Base-by-base conservation (phyloP, 2,888 invertebrate species). In the Dicycla oo region DNA sequence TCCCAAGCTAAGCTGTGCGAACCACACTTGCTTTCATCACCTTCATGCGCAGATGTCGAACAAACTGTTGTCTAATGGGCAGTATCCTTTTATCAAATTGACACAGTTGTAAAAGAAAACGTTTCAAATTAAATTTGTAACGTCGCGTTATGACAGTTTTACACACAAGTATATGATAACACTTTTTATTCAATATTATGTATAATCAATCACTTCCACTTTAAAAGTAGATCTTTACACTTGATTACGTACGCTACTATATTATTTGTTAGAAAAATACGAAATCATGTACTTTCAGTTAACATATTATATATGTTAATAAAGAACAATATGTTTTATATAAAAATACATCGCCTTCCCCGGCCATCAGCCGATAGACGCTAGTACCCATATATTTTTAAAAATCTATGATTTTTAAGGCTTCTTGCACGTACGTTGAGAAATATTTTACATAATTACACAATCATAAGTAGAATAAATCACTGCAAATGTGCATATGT, bases 391-490 rank as follows among this genome's bases (percentile, higher is more conserved):
- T 93, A 88, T 91, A 84, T 89, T 90, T 90, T 94, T 93, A 95
- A 95, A 95, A 95, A 95, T 95, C 95, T 95, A 93, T 91, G 95
- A 95, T 95, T 95, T 95, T 95, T 94, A 96, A 96, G 95, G 95
- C 95, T 94, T 93, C 88, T 95, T 94, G 94, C 93, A 94, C 92
- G 93, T 94, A 94, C 92, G 90, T 92, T 93, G 91, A 92, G 89
- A 93, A 90, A 91, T 93, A 93, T 92, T 92, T 93, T 94, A 94
- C 94, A 94, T 93, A 93, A 92, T 93, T 94, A 94, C 93, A 93
- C 87, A 79, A 81, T 83, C 91, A 92, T 92, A 94, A 93, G 93
- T 95, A 94, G 94, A 91, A 90, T 91, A 89, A 91, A 91, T 93
- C 93, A 94, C 92, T 93, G 94, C 93, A 90, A 88, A 92, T 89